Evolutionary conservation across 2,797 vertebrate species (phyloP), one percentile per base, ranked within the genome.

Genomic region (Halcyon smyrnensis): DNA sequence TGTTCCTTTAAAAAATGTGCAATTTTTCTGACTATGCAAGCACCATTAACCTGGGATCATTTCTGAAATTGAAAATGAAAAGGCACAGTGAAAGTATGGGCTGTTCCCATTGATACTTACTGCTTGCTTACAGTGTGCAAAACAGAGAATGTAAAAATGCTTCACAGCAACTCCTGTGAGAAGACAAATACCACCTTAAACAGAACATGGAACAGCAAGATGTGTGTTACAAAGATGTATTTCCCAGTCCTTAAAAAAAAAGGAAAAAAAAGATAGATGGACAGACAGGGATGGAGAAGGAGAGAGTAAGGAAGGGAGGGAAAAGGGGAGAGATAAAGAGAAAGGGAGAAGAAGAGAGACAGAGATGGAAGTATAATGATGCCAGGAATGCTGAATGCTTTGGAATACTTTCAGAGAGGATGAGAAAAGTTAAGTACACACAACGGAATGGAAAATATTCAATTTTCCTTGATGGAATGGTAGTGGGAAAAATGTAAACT

Each of bases 21-120:
- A 37, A 0, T 37, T 56, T 92, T 93, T 78, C 53, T 78, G 41
- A 59, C 80, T 68, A 4, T 73, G n/a, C 41, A 93, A 96, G 91
- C 59, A 77, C 57, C 71, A 83, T 84, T 94, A 94, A 74, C 39
- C 36, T 37, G 4, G 19, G n/a, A 75, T 80, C 25, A 36, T 56
- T 96, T 92, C 81, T 37, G 30, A 80, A 87, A 85, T 1, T 86
- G 39, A 95, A 95, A 93, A 94, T n/a, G 5, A 75, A 89, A 90
- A 84, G 43, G 30, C 30, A 94, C 16, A 76, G 56, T 67, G 75
- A 78, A 90, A 63, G 24, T n/a, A 74, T 48, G 84, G 41, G 21
- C 27, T 81, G 32, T 54, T 84, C 51, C 41, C 11, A 64, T 2
- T 41, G 20, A 50, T 78, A 63, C 12, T 63, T 63, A 67, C 41